phyloP scores from a whole-genome alignment of 2,888 invertebrate genomes.

The Amiota communis region DNA sequence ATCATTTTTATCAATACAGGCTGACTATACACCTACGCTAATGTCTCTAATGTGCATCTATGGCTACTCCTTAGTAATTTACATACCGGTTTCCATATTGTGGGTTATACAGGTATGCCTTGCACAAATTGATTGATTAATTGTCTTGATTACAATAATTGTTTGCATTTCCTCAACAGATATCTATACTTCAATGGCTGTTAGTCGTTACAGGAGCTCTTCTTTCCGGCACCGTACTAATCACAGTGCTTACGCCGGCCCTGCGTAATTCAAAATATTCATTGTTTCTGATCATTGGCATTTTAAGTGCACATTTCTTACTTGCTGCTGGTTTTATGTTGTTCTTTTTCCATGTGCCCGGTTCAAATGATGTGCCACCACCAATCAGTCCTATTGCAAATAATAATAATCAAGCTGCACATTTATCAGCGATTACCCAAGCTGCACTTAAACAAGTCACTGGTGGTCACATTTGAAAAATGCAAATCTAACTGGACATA shows the following conservation, averaged over 20 bases:
- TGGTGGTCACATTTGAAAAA: neutral
- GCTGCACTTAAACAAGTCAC: conserved; percentile 40
- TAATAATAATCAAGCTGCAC: neutral
- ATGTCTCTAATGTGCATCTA: conserved; percentile 94
- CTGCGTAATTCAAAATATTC: conserved; percentile 80
- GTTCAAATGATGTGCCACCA: conserved; percentile 19
- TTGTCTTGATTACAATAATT: neutral
- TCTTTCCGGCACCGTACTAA: conserved; percentile 89
- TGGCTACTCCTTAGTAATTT: conserved; percentile 95
- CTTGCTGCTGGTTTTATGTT: conserved; percentile 91
- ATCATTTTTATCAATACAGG: conserved; percentile 67
- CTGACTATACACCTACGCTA: conserved; percentile 78
- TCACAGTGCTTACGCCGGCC: conserved; percentile 87
- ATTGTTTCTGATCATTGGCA: conserved; percentile 78
- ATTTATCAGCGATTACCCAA: conserved; percentile 26
- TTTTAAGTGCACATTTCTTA: conserved; percentile 85
- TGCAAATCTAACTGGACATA: neutral
- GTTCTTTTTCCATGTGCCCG: conserved; percentile 83
- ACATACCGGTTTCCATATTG: conserved; percentile 92
- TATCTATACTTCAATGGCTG: conserved; percentile 89
- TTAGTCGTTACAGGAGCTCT: conserved; percentile 86
- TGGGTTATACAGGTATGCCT: conserved; percentile 86
- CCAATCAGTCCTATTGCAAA: no score
- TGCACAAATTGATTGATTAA: conserved; percentile 6
- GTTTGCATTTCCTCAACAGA: conserved; percentile 60